Conservation (phyloP, 2,113 vertebrate species). For the Neolamprologus caudopunctatus region DNA sequence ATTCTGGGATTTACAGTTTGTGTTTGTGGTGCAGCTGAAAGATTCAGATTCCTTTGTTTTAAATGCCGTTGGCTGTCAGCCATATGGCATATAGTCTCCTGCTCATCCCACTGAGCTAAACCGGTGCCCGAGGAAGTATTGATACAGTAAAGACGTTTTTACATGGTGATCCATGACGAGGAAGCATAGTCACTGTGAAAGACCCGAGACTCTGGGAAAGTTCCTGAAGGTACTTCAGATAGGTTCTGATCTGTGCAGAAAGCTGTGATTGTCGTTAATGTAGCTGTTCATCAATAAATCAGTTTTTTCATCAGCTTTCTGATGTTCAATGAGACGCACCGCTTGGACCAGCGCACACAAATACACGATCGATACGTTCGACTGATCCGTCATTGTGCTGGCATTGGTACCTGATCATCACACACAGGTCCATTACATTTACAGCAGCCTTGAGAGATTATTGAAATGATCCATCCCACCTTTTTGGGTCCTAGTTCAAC, state of each 20-base stretch:
- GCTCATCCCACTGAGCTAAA: not conserved
- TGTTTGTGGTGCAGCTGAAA: not conserved
- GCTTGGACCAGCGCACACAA: not conserved
- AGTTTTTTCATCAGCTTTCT: not conserved
- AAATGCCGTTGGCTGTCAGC: not conserved
- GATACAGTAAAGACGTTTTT: not conserved
- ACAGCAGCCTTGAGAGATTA: not conserved
- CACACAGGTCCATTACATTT: not conserved
- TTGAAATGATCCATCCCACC: constrained; percentile 57
- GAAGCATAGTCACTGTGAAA: not conserved
- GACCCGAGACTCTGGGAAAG: not conserved
- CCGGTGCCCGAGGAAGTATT: not conserved
- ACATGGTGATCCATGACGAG: not conserved
- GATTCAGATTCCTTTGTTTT: not conserved
- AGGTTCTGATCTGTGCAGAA: not conserved
- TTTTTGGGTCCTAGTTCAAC: constrained; percentile 82
- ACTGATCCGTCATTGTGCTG: not conserved
- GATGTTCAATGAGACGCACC: not conserved
- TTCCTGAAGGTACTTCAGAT: not conserved
- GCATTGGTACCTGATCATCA: not conserved
- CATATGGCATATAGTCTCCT: not conserved
- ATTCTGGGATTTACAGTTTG: not conserved
- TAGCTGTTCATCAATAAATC: not conserved
- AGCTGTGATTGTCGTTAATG: not conserved
- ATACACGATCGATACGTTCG: not conserved